phyloP scores from a whole-genome alignment of 2,888 invertebrate genomes.

The Leptura quadrifasciata region DNA sequence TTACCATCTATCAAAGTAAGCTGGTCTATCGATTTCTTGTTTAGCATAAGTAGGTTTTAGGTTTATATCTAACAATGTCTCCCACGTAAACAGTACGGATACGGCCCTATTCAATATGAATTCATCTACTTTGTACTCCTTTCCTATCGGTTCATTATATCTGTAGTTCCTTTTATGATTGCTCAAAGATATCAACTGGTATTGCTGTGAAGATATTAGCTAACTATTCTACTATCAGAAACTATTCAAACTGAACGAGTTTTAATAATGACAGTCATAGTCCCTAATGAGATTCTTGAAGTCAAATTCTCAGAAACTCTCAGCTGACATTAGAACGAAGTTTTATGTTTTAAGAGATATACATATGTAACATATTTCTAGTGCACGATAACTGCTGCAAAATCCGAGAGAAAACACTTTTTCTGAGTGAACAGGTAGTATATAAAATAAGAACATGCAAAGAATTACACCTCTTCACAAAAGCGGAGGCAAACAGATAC shows the following conservation, averaged over 20 bases:
- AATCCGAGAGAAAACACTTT: too few species aligned
- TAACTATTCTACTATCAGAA: slow-evolving; percentile 7
- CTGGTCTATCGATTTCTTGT: slow-evolving; percentile 33
- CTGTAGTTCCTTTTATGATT: background rate
- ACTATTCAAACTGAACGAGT: background rate
- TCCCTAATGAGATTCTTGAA: background rate
- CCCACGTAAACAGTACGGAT: background rate
- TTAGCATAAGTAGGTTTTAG: slow-evolving; percentile 38
- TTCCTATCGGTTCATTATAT: background rate
- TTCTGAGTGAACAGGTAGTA: too few species aligned
- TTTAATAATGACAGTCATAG: background rate
- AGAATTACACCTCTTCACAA: too few species aligned
- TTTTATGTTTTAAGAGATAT: too few species aligned
- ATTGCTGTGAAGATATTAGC: slow-evolving; percentile 1
- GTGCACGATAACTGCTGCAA: too few species aligned
- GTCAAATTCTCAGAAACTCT: background rate
- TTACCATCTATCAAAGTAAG: slow-evolving; percentile 39
- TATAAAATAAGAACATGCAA: too few species aligned
- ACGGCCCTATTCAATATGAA: background rate
- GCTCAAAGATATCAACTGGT: background rate
- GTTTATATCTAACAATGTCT: slow-evolving; percentile 2
- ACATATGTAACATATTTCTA: too few species aligned
- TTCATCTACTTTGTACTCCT: too few species aligned
- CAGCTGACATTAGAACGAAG: too few species aligned
- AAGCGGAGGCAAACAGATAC: too few species aligned